These are phyloP conservation scores for Sus scrofa DNA, from an alignment of 2,113 vertebrate species.

Conservation along the genomic window T2T-Sscrofa CM000818.6:4629001-4629500, in stretches of 20 bases:
- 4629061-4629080: background rate
- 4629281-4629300: background rate
- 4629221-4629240: background rate
- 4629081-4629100: background rate
- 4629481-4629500: background rate
- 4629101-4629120: background rate
- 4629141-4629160: background rate
- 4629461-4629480: background rate
- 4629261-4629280: background rate
- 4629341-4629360: background rate
- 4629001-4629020: background rate
- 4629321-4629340: background rate
- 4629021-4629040: background rate
- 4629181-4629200: background rate
- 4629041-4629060: background rate
- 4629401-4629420: background rate
- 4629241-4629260: background rate
- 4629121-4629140: background rate
- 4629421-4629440: background rate
- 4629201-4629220: too few relatives aligned
- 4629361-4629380: background rate
- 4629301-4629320: background rate
- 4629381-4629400: background rate
- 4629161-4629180: background rate
- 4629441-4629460: background rate